phyloP scores from a whole-genome alignment of 2,113 vertebrate genomes.

The Gasterosteus aculeatus region DNA sequence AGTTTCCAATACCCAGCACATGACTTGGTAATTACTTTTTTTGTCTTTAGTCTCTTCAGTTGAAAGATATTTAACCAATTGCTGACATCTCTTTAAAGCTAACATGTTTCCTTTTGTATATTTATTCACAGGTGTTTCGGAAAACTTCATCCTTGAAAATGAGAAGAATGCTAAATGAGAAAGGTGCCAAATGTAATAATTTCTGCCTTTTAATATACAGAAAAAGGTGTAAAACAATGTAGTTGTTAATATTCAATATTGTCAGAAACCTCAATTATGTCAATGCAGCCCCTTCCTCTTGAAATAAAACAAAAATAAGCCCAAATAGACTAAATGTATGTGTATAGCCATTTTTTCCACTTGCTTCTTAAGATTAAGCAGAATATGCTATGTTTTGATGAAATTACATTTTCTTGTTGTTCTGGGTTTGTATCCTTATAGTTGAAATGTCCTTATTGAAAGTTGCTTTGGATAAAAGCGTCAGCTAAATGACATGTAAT shows the following conservation, averaged over 20 bases:
- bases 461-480: too few species aligned
- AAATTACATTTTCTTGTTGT: too few species aligned
- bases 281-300: not conserved
- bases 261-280: conserved; percentile 57
- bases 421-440: too few species aligned
- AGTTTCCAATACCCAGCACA: not conserved
- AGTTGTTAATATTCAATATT: conserved; percentile 49
- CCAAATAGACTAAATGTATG: not conserved
- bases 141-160: conserved; percentile 85
- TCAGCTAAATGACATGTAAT: too few species aligned
- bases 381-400: too few species aligned
- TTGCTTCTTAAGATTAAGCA: not conserved
- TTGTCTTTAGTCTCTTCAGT: not conserved
- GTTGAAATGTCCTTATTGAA: too few species aligned
- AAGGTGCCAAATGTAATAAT: conserved; percentile 80
- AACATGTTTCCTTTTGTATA: conserved; percentile 53
- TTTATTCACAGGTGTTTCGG: conserved; percentile 83
- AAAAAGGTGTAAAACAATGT: conserved; percentile 43
- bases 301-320: not conserved
- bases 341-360: not conserved
- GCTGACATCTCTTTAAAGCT: conserved; percentile 14
- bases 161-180: conserved; percentile 80
- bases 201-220: conserved; percentile 67
- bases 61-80: conserved; percentile 6
- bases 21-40: not conserved